These are phyloP conservation scores for Poecile montanus DNA, from an alignment of 2,797 vertebrate genomes.

Conservation along the genomic window DNA sequence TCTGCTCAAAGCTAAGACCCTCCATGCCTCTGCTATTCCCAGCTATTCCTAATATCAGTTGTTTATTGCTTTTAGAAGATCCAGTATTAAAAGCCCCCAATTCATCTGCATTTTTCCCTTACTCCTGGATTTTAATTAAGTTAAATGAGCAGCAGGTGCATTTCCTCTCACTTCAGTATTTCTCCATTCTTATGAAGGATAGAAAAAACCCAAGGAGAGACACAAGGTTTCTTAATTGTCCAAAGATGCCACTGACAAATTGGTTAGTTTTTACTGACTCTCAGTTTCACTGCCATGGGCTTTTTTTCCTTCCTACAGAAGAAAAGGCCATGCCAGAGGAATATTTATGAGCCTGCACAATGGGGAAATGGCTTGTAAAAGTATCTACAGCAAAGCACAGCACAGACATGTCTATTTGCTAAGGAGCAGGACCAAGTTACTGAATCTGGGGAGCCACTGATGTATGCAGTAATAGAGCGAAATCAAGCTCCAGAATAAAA, in stretches of 20 bases:
- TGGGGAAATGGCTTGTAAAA: constrained; percentile 63
- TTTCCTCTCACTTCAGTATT: constrained; percentile 9
- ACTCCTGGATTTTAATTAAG: constrained; percentile 17
- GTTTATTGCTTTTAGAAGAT: not conserved
- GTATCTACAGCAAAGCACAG: constrained; percentile 25
- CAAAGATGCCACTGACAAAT: constrained; percentile 56
- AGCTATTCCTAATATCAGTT: not conserved
- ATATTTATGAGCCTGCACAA: constrained; percentile 69
- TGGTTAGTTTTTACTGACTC: constrained; percentile 18
- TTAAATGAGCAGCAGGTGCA: not conserved
- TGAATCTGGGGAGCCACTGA: constrained; percentile 23
- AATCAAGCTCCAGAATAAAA: constrained; percentile 63
- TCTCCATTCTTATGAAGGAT: not conserved
- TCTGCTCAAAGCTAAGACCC: not conserved
- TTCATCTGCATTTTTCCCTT: not conserved
- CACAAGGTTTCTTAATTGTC: not conserved
- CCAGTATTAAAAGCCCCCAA: not conserved
- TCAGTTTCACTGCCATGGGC: constrained; percentile 7
- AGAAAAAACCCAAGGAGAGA: not conserved
- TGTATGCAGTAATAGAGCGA: constrained; percentile 49
- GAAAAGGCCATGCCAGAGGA: constrained; percentile 30
- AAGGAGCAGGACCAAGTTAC: constrained; percentile 57
- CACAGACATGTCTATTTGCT: constrained; percentile 62
- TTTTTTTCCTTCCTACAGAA: not conserved
- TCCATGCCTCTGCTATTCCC: not conserved